These are phyloP conservation scores for human DNA, from an alignment of 2,113 vertebrate species.

Conservation along the genomic window DNA sequence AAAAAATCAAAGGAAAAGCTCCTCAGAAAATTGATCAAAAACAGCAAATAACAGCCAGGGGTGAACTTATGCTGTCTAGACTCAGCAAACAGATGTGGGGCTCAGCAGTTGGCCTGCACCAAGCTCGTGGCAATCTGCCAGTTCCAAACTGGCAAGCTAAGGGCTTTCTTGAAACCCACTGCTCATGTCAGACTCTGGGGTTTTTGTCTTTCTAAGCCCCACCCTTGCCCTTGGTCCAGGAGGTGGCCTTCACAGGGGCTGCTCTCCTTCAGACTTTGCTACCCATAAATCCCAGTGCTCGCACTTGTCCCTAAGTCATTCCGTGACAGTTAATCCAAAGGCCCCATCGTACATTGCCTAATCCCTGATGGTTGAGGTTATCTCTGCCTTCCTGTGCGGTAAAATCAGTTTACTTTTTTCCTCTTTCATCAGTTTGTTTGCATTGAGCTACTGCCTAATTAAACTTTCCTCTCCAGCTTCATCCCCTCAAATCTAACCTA, in stretches of 20 bases:
- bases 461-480: not conserved
- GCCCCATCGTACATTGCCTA: not conserved
- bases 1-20: not conserved
- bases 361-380: too few species aligned
- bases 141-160: accelerated
- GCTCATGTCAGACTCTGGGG: accelerated
- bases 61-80: not conserved
- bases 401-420: not conserved
- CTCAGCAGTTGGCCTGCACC: too few species aligned
- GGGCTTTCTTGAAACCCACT: not conserved
- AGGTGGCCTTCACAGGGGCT: too few species aligned
- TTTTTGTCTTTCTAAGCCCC: not conserved
- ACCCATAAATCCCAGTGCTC: not conserved
- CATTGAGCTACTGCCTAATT: not conserved
- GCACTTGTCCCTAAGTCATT: accelerated
- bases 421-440: not conserved
- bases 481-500: not conserved
- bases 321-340: not conserved
- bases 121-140: not conserved
- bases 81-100: not conserved
- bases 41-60: accelerated
- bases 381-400: not conserved
- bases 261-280: too few species aligned
- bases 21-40: not conserved
- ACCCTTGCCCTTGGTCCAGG: too few species aligned